Evolutionary conservation across 2,888 invertebrate species (phyloP).

Genomic region (Asteroscopus sphinx): DNA sequence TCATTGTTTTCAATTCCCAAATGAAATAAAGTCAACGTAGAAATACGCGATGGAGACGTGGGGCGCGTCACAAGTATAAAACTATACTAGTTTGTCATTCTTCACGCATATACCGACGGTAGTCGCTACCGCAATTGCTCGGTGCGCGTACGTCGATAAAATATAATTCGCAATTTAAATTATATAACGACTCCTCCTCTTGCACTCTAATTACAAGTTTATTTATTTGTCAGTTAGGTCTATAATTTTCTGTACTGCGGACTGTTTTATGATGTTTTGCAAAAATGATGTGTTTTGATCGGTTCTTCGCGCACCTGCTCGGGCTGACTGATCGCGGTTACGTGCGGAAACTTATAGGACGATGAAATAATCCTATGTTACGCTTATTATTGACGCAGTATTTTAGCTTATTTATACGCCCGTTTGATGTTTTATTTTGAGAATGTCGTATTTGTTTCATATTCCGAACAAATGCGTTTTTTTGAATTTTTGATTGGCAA

Average conservation of each 20-base stretch:
- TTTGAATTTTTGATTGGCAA: conserved; percentile 29
- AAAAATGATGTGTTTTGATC: conserved; percentile 52
- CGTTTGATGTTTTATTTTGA: conserved; percentile 36
- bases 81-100: conserved; percentile 74
- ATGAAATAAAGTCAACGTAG: conserved; percentile 29
- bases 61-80: conserved; percentile 51
- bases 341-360: conserved; percentile 68
- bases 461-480: conserved; percentile 33
- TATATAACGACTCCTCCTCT: conserved; percentile 26
- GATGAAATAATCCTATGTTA: conserved; percentile 62
- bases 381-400: conserved; percentile 50
- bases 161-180: conserved; percentile 57
- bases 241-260: conserved; percentile 10
- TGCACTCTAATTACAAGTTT: conserved; percentile 25
- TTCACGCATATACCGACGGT: conserved; percentile 70
- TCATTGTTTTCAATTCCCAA: conserved; percentile 48
- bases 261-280: conserved; percentile 50
- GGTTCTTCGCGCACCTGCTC: conserved; percentile 74
- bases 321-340: conserved; percentile 73
- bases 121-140: conserved; percentile 73
- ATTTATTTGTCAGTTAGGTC: conserved; percentile 9
- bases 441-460: conserved; percentile 44
- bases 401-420: conserved; percentile 37
- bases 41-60: conserved; percentile 34
- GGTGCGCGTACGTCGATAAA: conserved; percentile 67